Evolutionary conservation across 2,797 vertebrate genomes (phyloP), one percentile per base, ranked within the genome.

Genomic region (Amblyopsis hoosieri): DNA sequence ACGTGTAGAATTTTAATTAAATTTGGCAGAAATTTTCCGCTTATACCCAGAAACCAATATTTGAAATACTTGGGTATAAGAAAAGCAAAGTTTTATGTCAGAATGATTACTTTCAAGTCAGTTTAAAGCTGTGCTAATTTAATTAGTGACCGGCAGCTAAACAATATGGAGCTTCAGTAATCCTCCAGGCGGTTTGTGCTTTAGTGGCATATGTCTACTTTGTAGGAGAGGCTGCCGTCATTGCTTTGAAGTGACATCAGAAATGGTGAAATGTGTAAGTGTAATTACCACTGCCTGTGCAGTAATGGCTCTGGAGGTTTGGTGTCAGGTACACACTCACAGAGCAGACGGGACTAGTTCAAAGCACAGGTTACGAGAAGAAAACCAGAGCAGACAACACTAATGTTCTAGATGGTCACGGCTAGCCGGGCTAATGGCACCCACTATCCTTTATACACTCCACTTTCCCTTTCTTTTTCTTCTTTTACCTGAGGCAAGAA

Each of bases 181-280:
- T 91, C 87, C 89, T 88, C 15, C 45, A 83, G 83, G 85, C 84
- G 76, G 83, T 93, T 90, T 92, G 84, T 85, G 71, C 74, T 72
- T 67, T 66, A 19, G 52, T 60, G 55, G 71, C 76, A 67, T 56
- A 45, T 57, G 62, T 62, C 76, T 17, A 7, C 12, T 50, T 84
- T 66, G 72, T 68, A 80, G 74, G 79, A 72, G 76, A 79, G 73
- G 57, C 71, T 84, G 83, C 85, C 82, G 74, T 75, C 54, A 48
- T 75, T 81, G 64, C 92, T 93, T 93, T 92, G 91, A 92, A 91
- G 92, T 89, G 76, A 84, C 86, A 82, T 80, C 84, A 82, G 80
- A 88, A 88, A 89, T 85, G 54, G 77, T 77, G 75, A 87, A 88
- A 89, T 83, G 75, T 82, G 81, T 91, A 93, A 93, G 75, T 82